These are phyloP conservation scores for Pandemis corylana DNA, from an alignment of 2,888 invertebrate species.

Conservation along the genomic window DNA sequence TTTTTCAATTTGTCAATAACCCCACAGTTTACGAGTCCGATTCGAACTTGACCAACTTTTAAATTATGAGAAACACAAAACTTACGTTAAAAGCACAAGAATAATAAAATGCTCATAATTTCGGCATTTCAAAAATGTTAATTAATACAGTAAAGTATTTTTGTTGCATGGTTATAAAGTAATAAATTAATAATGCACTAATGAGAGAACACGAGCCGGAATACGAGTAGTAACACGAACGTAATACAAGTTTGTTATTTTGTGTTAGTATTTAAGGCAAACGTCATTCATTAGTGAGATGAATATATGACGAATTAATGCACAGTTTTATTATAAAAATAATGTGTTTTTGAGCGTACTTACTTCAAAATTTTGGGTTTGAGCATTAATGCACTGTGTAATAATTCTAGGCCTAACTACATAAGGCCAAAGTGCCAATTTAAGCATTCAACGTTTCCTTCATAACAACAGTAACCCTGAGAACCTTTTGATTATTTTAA, in stretches of 20 bases:
- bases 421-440: neutral
- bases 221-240: constrained; percentile 27
- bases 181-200: constrained; percentile 25
- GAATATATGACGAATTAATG: neutral
- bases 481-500: constrained; percentile 18
- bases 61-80: neutral
- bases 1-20: no score
- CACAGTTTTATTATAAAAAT: no score
- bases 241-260: constrained; percentile 8
- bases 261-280: constrained; percentile 15
- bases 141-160: constrained; percentile 25
- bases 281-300: constrained; percentile 16
- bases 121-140: constrained; percentile 27
- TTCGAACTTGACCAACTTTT: neutral
- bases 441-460: neutral
- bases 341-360: no score
- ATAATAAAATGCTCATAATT: constrained; percentile 10
- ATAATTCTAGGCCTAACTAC: no score
- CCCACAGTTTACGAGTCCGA: no score
- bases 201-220: constrained; percentile 33
- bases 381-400: no score
- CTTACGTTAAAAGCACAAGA: neutral
- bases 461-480: neutral
- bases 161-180: constrained; percentile 25
- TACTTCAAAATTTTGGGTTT: no score